Conservation (phyloP, 2,797 vertebrate genomes). For the Enteromius thamalakanensis region DNA sequence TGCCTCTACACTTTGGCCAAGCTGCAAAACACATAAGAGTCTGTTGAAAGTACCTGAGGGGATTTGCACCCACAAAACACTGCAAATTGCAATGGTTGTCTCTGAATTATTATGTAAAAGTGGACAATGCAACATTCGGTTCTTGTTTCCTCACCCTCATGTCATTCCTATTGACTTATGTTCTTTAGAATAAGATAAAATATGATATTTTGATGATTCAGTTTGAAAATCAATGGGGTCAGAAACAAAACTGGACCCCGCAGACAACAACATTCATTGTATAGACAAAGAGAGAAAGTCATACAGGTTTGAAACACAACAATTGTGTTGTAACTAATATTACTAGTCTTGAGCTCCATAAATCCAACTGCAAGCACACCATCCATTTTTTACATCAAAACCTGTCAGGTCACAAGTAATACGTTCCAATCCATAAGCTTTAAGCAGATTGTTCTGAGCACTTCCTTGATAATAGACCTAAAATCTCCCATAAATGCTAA, state of each 20-base stretch:
- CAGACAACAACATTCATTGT: background rate
- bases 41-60: conserved; percentile 3
- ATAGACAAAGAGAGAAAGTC: background rate
- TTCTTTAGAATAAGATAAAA: background rate
- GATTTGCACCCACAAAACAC: background rate
- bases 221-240: background rate
- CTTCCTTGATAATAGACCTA: conserved; percentile 67
- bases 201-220: background rate
- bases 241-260: background rate
- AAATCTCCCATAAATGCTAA: conserved; percentile 65
- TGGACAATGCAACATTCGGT: background rate
- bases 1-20: conserved; percentile 42
- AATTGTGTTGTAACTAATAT: background rate
- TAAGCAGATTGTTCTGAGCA: conserved; percentile 61
- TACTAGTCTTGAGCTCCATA: background rate
- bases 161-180: background rate
- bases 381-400: conserved; percentile 49
- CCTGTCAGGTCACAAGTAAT: conserved; percentile 45
- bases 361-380: conserved; percentile 11
- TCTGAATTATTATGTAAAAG: conserved; percentile 3
- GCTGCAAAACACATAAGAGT: conserved; percentile 35
- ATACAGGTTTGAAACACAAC: background rate
- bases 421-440: conserved; percentile 42
- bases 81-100: background rate
- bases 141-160: background rate